Conservation (phyloP, 2,888 invertebrate species). For the Myopa testacea region DNA sequence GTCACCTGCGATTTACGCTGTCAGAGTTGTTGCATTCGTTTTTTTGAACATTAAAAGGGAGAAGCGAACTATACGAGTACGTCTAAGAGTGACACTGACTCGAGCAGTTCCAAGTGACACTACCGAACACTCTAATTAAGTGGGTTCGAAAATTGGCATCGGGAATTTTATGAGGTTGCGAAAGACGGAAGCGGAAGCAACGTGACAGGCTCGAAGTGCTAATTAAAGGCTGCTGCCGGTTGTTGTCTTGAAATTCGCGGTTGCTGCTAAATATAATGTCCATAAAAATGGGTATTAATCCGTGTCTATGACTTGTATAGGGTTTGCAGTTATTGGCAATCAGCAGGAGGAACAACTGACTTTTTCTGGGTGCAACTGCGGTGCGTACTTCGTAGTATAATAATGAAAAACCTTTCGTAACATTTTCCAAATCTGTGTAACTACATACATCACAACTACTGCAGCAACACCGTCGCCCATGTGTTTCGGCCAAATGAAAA, state of each 20-base stretch:
- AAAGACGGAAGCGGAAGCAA: slow-evolving; percentile 7
- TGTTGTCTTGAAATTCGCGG: not conserved
- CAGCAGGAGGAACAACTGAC: too few species aligned
- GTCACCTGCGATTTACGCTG: slow-evolving; percentile 31
- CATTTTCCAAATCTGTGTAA: not conserved
- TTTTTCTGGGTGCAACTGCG: too few species aligned
- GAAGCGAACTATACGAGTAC: not conserved
- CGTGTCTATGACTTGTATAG: not conserved
- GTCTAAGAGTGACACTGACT: not conserved
- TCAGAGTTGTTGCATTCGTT: not conserved
- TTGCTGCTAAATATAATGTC: slow-evolving; percentile 14
- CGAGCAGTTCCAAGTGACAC: slow-evolving; percentile 9
- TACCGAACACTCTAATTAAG: slow-evolving; percentile 26
- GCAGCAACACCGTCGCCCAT: slow-evolving; percentile 14
- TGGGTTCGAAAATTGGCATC: slow-evolving; percentile 5
- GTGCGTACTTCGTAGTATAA: not conserved
- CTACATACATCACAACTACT: not conserved
- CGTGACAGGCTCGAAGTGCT: slow-evolving; percentile 1
- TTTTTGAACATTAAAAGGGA: not conserved
- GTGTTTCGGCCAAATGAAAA: slow-evolving; percentile 28
- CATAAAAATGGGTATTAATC: not conserved
- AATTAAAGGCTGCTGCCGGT: slow-evolving; percentile 17
- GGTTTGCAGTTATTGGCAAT: not conserved
- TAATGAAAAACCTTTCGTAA: not conserved
- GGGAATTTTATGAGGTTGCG: not conserved